Base-by-base conservation (phyloP, 2,888 invertebrate genomes). In the Acanthosoma haemorrhoidale region DNA sequence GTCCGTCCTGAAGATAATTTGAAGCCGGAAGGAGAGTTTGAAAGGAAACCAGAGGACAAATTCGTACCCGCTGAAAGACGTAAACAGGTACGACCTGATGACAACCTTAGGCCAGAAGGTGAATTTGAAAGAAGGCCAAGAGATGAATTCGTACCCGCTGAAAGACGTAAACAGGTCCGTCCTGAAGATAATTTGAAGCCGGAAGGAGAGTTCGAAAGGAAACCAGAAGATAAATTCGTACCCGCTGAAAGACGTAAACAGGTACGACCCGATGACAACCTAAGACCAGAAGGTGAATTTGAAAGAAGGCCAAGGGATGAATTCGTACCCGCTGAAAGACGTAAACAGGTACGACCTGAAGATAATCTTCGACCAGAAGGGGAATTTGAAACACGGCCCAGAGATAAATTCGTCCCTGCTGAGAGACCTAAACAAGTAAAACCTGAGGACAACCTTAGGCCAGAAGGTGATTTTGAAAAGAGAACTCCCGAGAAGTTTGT, bases 1-100 rank as follows among this genome's bases (percentile, higher is more conserved):
- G n/a, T n/a, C n/a, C n/a, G n/a, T n/a, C n/a, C n/a, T n/a, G 1
- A 77, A 70, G 83, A 83, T 70, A 82, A 82, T 70, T 75, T 83
- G 13, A 80, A 80, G 68, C 82, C 85, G 11, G 80, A 88, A 78
- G 85, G 86, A 5, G 82, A 84, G 29, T 86, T 88, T 75, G 82
- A 84, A 70, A 78, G 75, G 18, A 76, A 76, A 25, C 81, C 81
- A 69, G 76, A 79, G 5, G 79, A 79, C 71, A 78, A 79, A 29
- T 83, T 84, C 29, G 77, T 25, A 8, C 9, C 5, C 8, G 57
- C 13, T 57, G 5, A 21, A 21, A 72, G 78, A 71, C 76, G 77
- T 60, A 73, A 73, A 0, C 75, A 77, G 9, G 66, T 75, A 34
- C 80, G 78, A 73, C 83, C 82, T 0, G 78, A 81, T 21, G 86